Evolutionary conservation across 1,140 invertebrate species (phyloP).

Genomic region (Piezodorus guildinii): DNA sequence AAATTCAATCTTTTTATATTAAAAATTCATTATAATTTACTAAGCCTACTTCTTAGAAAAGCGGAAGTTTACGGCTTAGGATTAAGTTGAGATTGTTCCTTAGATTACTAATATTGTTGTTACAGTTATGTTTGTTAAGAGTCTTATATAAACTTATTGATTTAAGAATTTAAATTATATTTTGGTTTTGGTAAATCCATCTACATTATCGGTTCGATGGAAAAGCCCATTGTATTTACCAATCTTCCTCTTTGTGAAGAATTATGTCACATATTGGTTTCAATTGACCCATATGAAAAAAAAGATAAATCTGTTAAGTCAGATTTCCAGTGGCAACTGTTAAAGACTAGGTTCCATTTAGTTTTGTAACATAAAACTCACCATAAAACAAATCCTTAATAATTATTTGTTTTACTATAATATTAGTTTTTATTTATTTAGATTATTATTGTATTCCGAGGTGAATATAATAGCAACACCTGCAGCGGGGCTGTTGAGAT

Average conservation of each 20-base stretch:
- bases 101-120: too few species aligned
- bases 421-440: background rate
- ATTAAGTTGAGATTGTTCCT: too few species aligned
- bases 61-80: too few species aligned
- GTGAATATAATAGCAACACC: background rate
- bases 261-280: background rate
- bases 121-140: too few species aligned
- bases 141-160: too few species aligned
- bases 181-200: too few species aligned
- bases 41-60: too few species aligned
- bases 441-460: background rate
- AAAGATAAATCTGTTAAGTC: conserved; percentile 2
- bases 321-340: conserved; percentile 10
- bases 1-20: too few species aligned
- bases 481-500: too few species aligned
- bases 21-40: too few species aligned
- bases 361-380: background rate
- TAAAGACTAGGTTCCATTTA: conserved; percentile 1
- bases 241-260: background rate
- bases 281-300: background rate
- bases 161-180: too few species aligned
- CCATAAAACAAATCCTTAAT: background rate
- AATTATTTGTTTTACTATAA: background rate
- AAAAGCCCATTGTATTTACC: conserved; percentile 3
- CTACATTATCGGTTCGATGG: background rate